Evolutionary conservation across 2,113 vertebrate species (phyloP), one percentile per base, ranked within the genome.

Genomic region (Calonectris borealis): DNA sequence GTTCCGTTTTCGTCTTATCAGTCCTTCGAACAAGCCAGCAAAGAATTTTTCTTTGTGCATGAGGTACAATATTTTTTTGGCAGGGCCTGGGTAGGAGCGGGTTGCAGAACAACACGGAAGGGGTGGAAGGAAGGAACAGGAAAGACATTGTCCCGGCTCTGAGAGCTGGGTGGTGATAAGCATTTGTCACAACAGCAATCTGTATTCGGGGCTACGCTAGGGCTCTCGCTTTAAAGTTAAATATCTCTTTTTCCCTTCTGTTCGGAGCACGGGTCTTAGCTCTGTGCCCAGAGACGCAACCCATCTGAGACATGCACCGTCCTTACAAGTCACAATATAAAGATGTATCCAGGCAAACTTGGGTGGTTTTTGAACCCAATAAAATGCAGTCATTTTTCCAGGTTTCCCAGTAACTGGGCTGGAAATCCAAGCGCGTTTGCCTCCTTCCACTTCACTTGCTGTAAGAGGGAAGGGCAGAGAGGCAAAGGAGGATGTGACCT

Each of bases 1-100:
- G 55, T 93, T 94, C 97, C 58, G 48, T 21, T 44, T 72, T 54
- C 27, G 3, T 60, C 94, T 97, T 97, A 96, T 96, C 95, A 91
- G 92, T 12, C 80, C 69, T 77, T 64, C 31, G 3, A 93, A 86
- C 83, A 42, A 71, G 87, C 84, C 86, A 88, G 78, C 58, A 82
- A 92, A 87, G 95, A 86, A 70, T 88, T 93, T 94, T 13, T 6
- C 86, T 96, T 87, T 92, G 92, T 92, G 86, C 42, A 5, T 32
- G 79, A 92, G 72, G 71, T 48, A 55, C 36, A 40, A 9, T 11
- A 7, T 69, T 93, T 72, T 81, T 55, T 70, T 88, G 92, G 86
- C 95, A 72, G 69, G 48, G 38, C 19, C 17, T 21, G 68, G 36
- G 58, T 26, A 61, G 58, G 58, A 95, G 76, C 10, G 8, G 77